Evolutionary conservation across 2,113 vertebrate genomes (phyloP).

Genomic region (Regulus satrapa): DNA sequence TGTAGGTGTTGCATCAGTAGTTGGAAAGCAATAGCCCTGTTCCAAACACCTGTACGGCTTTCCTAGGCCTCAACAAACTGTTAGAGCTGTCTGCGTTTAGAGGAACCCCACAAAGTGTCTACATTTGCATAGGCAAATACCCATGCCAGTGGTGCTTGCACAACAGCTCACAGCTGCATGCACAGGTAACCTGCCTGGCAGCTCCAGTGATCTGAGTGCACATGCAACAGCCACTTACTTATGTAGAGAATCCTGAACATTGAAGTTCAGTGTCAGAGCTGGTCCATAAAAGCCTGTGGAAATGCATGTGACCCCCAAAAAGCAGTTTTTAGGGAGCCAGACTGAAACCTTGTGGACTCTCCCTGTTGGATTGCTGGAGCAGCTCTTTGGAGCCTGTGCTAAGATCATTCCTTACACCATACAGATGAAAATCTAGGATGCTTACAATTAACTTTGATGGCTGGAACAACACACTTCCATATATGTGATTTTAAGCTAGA

Average conservation of each 20-base stretch:
- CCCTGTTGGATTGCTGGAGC: background rate
- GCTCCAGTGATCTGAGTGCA: background rate
- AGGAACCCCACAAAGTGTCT: background rate
- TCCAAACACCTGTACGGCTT: background rate
- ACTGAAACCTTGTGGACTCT: background rate
- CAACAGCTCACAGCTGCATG: background rate
- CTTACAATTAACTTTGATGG: background rate
- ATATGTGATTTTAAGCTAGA: background rate
- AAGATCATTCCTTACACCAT: background rate
- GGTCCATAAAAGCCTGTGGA: background rate
- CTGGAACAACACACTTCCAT: background rate
- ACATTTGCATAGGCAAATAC: background rate
- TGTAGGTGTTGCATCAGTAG: background rate
- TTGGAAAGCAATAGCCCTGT: background rate
- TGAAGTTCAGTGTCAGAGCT: background rate
- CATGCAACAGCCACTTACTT: accelerated
- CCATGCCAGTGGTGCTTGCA: background rate
- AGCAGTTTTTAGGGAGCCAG: background rate
- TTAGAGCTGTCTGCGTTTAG: background rate
- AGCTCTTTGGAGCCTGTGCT: background rate
- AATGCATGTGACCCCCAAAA: background rate
- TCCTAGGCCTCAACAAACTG: background rate
- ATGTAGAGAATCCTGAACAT: accelerated
- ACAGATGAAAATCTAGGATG: background rate
- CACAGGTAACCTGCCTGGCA: background rate